Evolutionary conservation across 2,113 vertebrate genomes (phyloP).

Genomic region (Solea senegalensis): DNA sequence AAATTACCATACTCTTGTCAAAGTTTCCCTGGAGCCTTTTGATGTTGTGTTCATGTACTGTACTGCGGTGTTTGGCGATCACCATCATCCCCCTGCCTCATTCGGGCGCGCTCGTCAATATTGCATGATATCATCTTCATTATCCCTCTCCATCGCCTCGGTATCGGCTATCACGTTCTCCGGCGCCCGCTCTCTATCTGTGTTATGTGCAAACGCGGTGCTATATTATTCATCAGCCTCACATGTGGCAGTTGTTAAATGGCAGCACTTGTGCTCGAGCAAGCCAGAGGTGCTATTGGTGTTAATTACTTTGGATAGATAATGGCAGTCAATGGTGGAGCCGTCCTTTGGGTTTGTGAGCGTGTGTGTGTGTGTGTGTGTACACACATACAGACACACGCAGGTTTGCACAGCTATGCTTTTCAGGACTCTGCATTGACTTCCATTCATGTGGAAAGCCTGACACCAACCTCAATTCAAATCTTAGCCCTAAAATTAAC

Average conservation of each 20-base stretch:
- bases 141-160: conserved; percentile 17
- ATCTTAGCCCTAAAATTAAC: too few species aligned
- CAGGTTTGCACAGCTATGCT: too few species aligned
- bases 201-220: conserved; percentile 11
- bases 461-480: too few species aligned
- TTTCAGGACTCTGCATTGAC: too few species aligned
- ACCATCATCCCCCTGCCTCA: conserved; percentile 5
- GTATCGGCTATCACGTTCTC: neutral
- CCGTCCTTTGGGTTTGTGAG: conserved; percentile 3
- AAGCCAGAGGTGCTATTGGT: conserved; percentile 27
- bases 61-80: conserved; percentile 1
- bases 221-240: conserved; percentile 59
- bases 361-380: neutral
- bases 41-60: conserved; percentile 7
- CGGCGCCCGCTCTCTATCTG: neutral
- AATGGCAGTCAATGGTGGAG: conserved; percentile 31
- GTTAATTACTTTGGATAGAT: conserved; percentile 49
- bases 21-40: conserved; percentile 7
- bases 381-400: neutral
- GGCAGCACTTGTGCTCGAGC: conserved; percentile 17
- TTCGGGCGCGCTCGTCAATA: conserved; percentile 37
- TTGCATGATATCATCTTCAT: conserved; percentile 47
- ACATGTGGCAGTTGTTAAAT: conserved; percentile 42
- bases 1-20: neutral
- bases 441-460: too few species aligned